A percentile compares a stretch with the other conserved stretches of the same genome.
Conservation (phyloP, 2,113 vertebrate genomes). For the Podarcis muralis region DNA sequence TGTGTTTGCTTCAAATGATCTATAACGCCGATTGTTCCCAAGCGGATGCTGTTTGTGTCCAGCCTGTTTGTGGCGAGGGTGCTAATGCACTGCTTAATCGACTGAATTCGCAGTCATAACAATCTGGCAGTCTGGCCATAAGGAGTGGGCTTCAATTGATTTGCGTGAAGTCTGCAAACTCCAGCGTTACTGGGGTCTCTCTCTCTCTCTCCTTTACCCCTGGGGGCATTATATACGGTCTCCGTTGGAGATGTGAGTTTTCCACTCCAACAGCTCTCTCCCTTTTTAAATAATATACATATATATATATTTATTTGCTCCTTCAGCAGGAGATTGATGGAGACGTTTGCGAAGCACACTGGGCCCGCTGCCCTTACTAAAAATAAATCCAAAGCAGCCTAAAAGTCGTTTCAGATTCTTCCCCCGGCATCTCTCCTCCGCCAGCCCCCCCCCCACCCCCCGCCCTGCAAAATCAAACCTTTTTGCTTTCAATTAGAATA, state of each 20-base stretch:
- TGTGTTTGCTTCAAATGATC: background rate
- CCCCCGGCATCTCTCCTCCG: background rate
- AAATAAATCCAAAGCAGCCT: slow-evolving; percentile 68
- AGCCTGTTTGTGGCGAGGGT: slow-evolving; percentile 75
- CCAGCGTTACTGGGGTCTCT: slow-evolving; percentile 74
- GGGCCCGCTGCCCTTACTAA: slow-evolving; percentile 72
- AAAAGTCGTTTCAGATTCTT: slow-evolving; percentile 78
- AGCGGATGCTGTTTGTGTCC: slow-evolving; percentile 67
- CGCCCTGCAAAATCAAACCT: slow-evolving; percentile 64
- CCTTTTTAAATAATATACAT: too few relatives aligned
- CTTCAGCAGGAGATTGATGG: slow-evolving; percentile 78
- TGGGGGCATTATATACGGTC: slow-evolving; percentile 79
- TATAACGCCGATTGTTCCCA: slow-evolving; percentile 38
- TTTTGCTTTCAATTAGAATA: slow-evolving; percentile 83
- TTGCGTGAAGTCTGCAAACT: slow-evolving; percentile 83
- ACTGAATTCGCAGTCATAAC: slow-evolving; percentile 84
- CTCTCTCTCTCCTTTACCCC: slow-evolving; percentile 67
- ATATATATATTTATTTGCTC: slow-evolving; percentile 59
- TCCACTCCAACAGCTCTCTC: background rate
- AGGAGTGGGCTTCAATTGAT: slow-evolving; percentile 79
- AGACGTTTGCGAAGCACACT: slow-evolving; percentile 77
- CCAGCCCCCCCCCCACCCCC: background rate
- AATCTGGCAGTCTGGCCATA: slow-evolving; percentile 80
- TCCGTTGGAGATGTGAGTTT: slow-evolving; percentile 69
- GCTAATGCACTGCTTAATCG: slow-evolving; percentile 81